phyloP scores from a whole-genome alignment of 2,113 vertebrate species.

The Myanophis thanlyinensis region DNA sequence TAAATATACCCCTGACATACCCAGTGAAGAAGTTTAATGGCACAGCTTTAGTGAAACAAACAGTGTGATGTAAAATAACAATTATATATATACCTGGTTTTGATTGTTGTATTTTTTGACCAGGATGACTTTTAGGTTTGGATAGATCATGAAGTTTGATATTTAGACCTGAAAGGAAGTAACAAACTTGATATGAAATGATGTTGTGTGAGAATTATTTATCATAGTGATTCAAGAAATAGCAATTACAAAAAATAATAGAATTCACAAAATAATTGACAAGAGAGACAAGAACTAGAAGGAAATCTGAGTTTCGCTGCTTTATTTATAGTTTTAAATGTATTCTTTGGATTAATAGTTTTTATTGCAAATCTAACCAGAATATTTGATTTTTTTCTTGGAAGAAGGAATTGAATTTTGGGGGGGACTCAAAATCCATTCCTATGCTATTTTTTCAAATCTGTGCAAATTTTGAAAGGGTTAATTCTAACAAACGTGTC shows the following conservation, averaged over 20 bases:
- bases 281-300: neutral
- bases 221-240: neutral
- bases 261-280: neutral
- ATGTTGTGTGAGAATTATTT: neutral
- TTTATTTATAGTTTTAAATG: neutral
- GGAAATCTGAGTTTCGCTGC: neutral
- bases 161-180: slow-evolving; percentile 66
- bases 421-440: neutral
- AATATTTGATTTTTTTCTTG: neutral
- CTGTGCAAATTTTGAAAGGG: neutral
- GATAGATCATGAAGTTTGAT: slow-evolving; percentile 48
- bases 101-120: slow-evolving; percentile 13
- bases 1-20: neutral
- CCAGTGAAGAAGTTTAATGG: neutral
- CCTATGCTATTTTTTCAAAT: neutral
- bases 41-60: neutral
- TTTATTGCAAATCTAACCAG: neutral
- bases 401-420: neutral
- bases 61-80: neutral
- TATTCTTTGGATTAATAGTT: neutral
- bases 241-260: neutral
- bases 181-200: neutral
- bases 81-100: neutral
- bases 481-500: neutral
- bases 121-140: slow-evolving; percentile 56